These are phyloP conservation scores for Chrysomela aeneicollis DNA, from an alignment of 2,888 invertebrate species.

Conservation along the genomic window DNA sequence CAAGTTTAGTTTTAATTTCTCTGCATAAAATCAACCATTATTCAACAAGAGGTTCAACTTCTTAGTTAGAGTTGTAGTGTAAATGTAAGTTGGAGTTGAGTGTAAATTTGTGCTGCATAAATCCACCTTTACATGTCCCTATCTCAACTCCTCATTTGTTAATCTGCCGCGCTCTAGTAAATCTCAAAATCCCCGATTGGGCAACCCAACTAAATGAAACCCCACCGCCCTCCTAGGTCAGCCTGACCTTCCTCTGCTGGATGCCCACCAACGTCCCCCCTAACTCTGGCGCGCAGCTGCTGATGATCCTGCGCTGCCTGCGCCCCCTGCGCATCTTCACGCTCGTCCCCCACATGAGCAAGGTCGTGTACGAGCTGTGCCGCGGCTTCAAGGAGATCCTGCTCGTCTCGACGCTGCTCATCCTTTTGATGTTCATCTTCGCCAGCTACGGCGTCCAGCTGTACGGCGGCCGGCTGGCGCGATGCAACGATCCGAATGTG, in stretches of 20 bases:
- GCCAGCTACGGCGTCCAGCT: slow-evolving; percentile 98
- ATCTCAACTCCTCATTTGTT: too few species aligned
- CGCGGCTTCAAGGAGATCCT: slow-evolving; percentile 99
- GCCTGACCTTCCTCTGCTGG: slow-evolving; percentile 95
- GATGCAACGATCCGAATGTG: slow-evolving; percentile 96
- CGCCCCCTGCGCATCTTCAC: slow-evolving; percentile 97
- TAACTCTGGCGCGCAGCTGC: slow-evolving; percentile 90
- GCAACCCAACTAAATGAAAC: too few species aligned
- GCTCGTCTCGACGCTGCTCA: slow-evolving; percentile 93
- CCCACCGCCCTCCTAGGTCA: slow-evolving; percentile 73
- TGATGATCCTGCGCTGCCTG: slow-evolving; percentile 97
- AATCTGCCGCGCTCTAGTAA: too few species aligned
- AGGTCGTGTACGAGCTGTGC: slow-evolving; percentile 98
- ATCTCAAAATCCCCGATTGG: too few species aligned
- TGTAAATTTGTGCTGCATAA: too few species aligned
- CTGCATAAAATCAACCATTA: too few species aligned
- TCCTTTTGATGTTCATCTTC: slow-evolving; percentile 98
- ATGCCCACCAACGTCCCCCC: slow-evolving; percentile 93
- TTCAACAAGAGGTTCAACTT: too few species aligned
- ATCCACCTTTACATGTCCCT: too few species aligned
- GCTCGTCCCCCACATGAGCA: slow-evolving; percentile 98
- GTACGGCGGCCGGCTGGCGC: slow-evolving; percentile 94
- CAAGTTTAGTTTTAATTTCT: too few species aligned
- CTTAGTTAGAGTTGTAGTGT: too few species aligned
- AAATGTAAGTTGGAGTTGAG: too few species aligned